Evolutionary conservation across 2,113 vertebrate species (phyloP).

Genomic region (Narcine bancroftii): DNA sequence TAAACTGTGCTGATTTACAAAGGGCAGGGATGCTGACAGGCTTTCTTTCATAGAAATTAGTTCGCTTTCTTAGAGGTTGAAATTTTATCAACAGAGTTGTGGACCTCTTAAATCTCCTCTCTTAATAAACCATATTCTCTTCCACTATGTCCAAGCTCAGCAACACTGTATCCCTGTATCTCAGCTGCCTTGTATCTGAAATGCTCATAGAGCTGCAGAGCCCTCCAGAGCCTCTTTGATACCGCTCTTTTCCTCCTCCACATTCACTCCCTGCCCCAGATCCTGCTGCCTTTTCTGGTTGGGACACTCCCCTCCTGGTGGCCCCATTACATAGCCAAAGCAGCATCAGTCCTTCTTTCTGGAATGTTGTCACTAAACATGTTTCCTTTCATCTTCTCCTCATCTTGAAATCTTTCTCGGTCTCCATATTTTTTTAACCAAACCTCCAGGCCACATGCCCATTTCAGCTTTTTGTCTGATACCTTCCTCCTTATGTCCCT

Average conservation of each 20-base stretch:
- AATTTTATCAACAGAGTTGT: not conserved
- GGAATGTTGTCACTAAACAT: not conserved
- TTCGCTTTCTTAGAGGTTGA: not conserved
- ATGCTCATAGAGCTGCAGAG: not conserved
- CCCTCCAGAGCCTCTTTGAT: not conserved
- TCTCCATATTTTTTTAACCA: not conserved
- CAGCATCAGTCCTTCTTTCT: not conserved
- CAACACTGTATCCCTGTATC: not conserved
- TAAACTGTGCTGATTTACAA: not conserved
- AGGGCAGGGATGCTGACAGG: not conserved
- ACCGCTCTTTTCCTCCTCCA: not conserved
- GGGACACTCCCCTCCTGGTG: not conserved
- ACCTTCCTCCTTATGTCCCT: not conserved
- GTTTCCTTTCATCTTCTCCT: not conserved
- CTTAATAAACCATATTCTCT: not conserved
- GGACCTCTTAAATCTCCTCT: not conserved
- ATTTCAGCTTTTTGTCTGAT: not conserved
- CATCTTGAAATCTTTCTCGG: not conserved
- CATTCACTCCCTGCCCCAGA: not conserved
- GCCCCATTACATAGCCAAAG: not conserved
- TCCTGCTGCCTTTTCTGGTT: not conserved
- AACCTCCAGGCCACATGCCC: not conserved
- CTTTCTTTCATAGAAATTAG: not conserved
- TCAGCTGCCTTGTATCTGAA: not conserved
- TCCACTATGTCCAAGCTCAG: not conserved